These are phyloP conservation scores for Thalassarche chlororhynchos DNA, from an alignment of 2,113 vertebrate species.

Conservation along the genomic window DNA sequence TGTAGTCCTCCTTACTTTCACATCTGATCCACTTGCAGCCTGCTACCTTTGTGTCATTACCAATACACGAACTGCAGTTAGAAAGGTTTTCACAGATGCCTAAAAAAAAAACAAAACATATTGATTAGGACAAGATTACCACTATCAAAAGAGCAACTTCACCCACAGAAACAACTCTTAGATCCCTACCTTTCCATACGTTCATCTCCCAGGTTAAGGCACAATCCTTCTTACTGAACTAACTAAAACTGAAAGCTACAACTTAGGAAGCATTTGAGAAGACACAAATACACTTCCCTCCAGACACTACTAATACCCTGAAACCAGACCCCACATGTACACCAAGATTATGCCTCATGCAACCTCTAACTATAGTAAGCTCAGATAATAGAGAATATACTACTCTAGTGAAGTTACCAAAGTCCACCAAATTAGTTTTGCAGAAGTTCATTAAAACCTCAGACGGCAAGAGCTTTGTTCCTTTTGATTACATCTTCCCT, in stretches of 20 bases:
- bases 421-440: background rate
- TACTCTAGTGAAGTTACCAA: background rate
- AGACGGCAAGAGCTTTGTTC: background rate
- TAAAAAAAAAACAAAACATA: background rate
- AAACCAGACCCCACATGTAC: background rate
- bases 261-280: background rate
- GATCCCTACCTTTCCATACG: background rate
- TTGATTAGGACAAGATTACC: background rate
- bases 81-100: background rate
- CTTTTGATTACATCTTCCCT: background rate
- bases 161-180: background rate
- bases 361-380: background rate
- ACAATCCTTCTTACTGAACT: background rate
- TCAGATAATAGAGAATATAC: background rate
- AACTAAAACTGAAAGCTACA: background rate
- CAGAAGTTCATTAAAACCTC: background rate
- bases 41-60: rapidly evolving
- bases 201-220: background rate
- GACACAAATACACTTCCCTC: background rate
- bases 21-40: background rate
- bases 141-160: background rate
- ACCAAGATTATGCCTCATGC: background rate
- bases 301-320: background rate
- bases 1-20: background rate
- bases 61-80: background rate